Evolutionary conservation across 2,797 vertebrate species (phyloP).

Genomic region (Sciaenops ocellatus): DNA sequence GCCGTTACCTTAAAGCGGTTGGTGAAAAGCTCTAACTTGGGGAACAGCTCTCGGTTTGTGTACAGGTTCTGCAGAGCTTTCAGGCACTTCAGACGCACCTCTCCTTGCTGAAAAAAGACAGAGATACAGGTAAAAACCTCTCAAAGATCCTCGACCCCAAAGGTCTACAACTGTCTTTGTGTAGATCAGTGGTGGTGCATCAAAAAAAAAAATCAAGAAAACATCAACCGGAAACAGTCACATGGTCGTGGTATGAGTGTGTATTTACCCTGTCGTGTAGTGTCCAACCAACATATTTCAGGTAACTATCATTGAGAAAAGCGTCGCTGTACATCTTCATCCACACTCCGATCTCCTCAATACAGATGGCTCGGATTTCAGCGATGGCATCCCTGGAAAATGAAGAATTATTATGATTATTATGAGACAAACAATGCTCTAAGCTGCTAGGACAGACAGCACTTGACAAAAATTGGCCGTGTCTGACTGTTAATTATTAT

Average conservation of each 20-base stretch:
- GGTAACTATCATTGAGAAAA: conserved; percentile 98
- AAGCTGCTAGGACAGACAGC: neutral
- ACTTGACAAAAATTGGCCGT: neutral
- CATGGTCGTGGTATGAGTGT: neutral
- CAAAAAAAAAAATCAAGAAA: neutral
- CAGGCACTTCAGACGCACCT: conserved; percentile 98
- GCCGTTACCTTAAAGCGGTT: conserved; percentile 96
- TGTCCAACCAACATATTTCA: conserved; percentile 99
- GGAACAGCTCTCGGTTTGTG: conserved; percentile 98
- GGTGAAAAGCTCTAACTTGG: conserved; percentile 98
- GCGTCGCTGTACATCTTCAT: conserved; percentile 99
- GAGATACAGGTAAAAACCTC: conserved; percentile 6
- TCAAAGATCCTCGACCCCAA: neutral
- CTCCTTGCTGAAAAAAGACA: conserved; percentile 91
- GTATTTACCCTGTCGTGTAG: conserved; percentile 95
- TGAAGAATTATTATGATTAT: neutral
- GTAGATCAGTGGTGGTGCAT: neutral
- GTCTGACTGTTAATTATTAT: too few relatives aligned
- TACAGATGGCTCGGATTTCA: conserved; percentile 99
- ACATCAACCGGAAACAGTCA: neutral
- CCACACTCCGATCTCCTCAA: conserved; percentile 99
- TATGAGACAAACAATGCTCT: neutral
- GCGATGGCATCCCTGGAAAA: conserved; percentile 94
- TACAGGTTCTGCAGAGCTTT: conserved; percentile 99
- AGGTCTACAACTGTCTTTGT: neutral